phyloP scores from a whole-genome alignment of 2,797 vertebrate genomes.

The Rhincodon typus region DNA sequence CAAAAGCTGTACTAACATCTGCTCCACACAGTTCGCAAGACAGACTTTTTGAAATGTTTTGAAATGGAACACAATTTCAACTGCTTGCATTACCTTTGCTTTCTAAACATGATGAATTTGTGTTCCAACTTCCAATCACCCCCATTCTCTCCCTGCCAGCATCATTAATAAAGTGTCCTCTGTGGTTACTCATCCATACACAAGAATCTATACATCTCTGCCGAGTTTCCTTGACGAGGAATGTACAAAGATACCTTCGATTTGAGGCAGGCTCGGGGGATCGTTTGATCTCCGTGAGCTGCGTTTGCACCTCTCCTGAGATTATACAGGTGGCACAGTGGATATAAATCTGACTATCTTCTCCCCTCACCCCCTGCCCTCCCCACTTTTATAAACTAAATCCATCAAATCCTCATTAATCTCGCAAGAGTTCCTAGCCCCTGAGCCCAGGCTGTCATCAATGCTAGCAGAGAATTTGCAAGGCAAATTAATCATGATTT shows the following conservation, averaged over 20 bases:
- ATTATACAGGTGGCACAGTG: conserved; percentile 62
- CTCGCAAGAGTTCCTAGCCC: conserved; percentile 51
- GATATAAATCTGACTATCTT: conserved; percentile 43
- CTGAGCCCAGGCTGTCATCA: conserved; percentile 54
- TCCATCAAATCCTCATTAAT: conserved; percentile 52
- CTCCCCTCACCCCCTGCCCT: not conserved
- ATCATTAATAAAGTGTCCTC: conserved; percentile 71
- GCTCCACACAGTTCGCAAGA: not conserved
- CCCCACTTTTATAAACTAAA: not conserved
- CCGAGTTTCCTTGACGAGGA: conserved; percentile 57
- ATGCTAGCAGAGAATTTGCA: conserved; percentile 39
- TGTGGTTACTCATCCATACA: conserved; percentile 58
- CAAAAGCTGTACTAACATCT: not conserved
- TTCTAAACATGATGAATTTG: conserved; percentile 73
- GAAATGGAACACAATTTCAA: conserved; percentile 45
- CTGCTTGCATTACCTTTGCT: conserved; percentile 53
- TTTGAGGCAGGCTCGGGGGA: conserved; percentile 58
- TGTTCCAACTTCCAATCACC: conserved; percentile 65
- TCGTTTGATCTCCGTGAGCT: conserved; percentile 59
- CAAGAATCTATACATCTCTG: conserved; percentile 56
- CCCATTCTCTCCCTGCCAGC: conserved; percentile 36
- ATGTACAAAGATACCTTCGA: conserved; percentile 75
- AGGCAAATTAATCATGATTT: conserved; percentile 38
- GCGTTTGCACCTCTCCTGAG: conserved; percentile 49
- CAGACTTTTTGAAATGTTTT: not conserved